Conservation (phyloP, 2,888 invertebrate genomes). For the Cataglyphis rosenhaueri region DNA sequence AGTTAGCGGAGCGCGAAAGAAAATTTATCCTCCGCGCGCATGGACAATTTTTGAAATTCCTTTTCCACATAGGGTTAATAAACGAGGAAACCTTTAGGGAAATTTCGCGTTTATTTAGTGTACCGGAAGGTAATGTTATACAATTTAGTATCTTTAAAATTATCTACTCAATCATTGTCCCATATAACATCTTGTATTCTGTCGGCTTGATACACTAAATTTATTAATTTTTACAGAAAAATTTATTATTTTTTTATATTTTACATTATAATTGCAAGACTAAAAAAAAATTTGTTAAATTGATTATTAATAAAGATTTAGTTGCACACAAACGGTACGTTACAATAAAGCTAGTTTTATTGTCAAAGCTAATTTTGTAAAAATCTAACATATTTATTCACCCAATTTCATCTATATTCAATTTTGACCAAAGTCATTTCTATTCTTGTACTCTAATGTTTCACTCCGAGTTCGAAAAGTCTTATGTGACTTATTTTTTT, state of each 20-base stretch:
- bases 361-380: background rate
- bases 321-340: background rate
- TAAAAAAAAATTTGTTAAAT: background rate
- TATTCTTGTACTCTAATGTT: background rate
- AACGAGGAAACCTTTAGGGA: background rate
- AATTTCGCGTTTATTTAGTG: background rate
- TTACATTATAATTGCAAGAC: too few relatives aligned
- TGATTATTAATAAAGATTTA: background rate
- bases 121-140: background rate
- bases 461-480: background rate
- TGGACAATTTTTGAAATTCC: background rate
- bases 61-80: background rate
- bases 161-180: too few relatives aligned
- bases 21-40: background rate
- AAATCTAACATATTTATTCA: background rate
- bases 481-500: background rate
- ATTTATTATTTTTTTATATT: too few relatives aligned
- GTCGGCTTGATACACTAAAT: too few relatives aligned
- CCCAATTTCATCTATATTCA: background rate
- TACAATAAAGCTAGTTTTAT: background rate
- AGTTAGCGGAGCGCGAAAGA: conserved; percentile 25
- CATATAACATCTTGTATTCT: too few relatives aligned
- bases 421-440: background rate
- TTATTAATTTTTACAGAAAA: too few relatives aligned
- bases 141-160: background rate